Evolutionary conservation across 2,113 vertebrate genomes (phyloP), one percentile per base, ranked within the genome.

Genomic region (Anhinga anhinga): DNA sequence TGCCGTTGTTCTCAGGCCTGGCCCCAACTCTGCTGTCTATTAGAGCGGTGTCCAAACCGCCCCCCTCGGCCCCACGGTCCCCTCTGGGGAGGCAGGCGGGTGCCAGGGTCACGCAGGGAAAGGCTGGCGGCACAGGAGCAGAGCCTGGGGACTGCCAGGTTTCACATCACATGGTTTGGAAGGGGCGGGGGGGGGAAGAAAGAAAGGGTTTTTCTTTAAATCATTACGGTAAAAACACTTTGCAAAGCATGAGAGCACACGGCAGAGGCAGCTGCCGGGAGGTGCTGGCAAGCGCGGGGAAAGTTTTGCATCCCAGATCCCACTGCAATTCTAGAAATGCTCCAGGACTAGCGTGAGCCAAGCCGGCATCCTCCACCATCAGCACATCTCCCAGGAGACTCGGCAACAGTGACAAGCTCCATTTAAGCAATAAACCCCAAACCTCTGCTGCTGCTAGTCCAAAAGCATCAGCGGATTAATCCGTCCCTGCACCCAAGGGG

Each of bases 201-300:
- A 87, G 4, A 11, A 90, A 72, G 47, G 30, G 19, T 3, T n/a
- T 65, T 65, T 45, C 26, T 65, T 70, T 47, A 34, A 47, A n/a
- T 36, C 25, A 6, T 27, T 44, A 2, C 1, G 1, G n/a, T 21
- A 32, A 66, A 16, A 78, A 32, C 20, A 3, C 53, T n/a, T 56
- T 13, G 21, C 8, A 10, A 63, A 53, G 63, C 3, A 0, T 3
- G 10, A 42, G 40, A 50, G n/a, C 4, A 0, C 42, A 11, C 0
- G 0, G 66, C 25, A 14, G 47, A 40, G n/a, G n/a, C 2, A 12
- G 66, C 73, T 91, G 87, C 25, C 7, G 5, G 76, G 63, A 94
- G 47, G 47, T 4, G 4, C 11, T 45, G 65, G 36, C 69, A 86
- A 56, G 25, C 17, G 20, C 6, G 0, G 15, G 66, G 62, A 17